Conservation (phyloP, 1,140 invertebrate species). For the Zaprionus africanus region DNA sequence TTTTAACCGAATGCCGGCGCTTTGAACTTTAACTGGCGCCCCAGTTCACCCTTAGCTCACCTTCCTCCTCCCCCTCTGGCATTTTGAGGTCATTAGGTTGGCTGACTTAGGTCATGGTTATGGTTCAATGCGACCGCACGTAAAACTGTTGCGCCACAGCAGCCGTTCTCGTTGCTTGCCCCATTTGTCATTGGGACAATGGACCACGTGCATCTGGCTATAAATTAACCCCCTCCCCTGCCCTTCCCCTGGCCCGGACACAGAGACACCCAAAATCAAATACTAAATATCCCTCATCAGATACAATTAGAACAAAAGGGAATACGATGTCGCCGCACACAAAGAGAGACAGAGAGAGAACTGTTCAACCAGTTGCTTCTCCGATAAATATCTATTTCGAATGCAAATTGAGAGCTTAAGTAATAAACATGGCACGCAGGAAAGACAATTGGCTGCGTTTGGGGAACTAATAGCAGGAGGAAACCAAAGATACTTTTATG, state of each 20-base stretch:
- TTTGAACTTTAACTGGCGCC: slow-evolving; percentile 48
- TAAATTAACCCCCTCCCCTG: slow-evolving; percentile 18
- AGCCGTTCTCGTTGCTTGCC: background rate
- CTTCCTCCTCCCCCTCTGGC: background rate
- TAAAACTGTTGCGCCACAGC: slow-evolving; percentile 41
- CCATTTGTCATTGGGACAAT: slow-evolving; percentile 41
- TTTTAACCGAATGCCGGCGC: slow-evolving; percentile 36
- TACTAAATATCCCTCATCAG: slow-evolving; percentile 26
- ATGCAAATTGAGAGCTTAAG: slow-evolving; percentile 2
- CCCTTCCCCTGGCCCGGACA: background rate
- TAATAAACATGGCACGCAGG: background rate
- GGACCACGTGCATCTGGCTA: slow-evolving; percentile 30
- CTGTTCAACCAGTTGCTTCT: slow-evolving; percentile 23
- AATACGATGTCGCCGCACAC: background rate
- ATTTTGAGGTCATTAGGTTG: slow-evolving; percentile 43
- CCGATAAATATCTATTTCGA: slow-evolving; percentile 1
- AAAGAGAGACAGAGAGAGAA: background rate
- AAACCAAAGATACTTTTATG: background rate
- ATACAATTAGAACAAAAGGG: slow-evolving; percentile 25
- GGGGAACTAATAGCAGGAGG: background rate
- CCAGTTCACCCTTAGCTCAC: background rate
- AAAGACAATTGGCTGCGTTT: background rate
- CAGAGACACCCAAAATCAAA: background rate
- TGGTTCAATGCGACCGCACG: slow-evolving; percentile 42
- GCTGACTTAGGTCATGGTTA: slow-evolving; percentile 46